Percentiles rank a stretch among this genome's conserved stretches.
phyloP scores from a whole-genome alignment of 35 echinoderm and acorn worm genomes.

The Ptychodera flava region DNA sequence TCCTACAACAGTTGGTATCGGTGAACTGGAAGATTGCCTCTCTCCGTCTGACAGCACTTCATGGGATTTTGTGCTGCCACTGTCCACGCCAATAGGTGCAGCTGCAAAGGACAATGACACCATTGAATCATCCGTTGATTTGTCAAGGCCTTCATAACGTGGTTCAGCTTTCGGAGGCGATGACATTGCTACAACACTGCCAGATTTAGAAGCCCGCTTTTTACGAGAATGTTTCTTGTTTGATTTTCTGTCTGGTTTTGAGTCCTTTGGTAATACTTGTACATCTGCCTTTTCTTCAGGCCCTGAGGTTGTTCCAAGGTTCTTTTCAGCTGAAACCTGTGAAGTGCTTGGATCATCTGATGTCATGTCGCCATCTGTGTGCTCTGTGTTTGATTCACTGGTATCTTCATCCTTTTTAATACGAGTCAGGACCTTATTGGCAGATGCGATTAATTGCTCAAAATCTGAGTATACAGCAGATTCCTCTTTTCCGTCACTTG shows the following conservation, averaged over 20 bases:
- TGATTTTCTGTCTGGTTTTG: too few relatives aligned
- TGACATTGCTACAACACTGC: background rate
- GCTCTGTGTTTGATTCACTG: background rate
- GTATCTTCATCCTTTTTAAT: background rate
- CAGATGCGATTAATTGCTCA: background rate
- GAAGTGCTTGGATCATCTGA: too few relatives aligned
- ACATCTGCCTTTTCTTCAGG: too few relatives aligned
- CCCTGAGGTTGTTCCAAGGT: too few relatives aligned
- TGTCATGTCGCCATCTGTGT: too few relatives aligned
- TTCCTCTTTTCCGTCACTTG: background rate
- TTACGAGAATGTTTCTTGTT: background rate
- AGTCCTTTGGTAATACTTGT: too few relatives aligned
- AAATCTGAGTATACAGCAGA: background rate
- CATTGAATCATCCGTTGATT: background rate
- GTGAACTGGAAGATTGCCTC: background rate
- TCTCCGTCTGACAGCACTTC: background rate
- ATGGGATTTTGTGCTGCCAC: background rate
- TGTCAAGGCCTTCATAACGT: background rate
- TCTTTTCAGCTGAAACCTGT: too few relatives aligned
- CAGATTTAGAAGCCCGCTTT: background rate
- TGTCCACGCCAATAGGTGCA: background rate
- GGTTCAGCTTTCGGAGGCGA: background rate
- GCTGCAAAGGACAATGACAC: background rate
- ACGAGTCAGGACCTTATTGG: background rate
- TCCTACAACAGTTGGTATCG: background rate